Conservation (phyloP, 2,113 vertebrate genomes). For the Psittacus erithacus region DNA sequence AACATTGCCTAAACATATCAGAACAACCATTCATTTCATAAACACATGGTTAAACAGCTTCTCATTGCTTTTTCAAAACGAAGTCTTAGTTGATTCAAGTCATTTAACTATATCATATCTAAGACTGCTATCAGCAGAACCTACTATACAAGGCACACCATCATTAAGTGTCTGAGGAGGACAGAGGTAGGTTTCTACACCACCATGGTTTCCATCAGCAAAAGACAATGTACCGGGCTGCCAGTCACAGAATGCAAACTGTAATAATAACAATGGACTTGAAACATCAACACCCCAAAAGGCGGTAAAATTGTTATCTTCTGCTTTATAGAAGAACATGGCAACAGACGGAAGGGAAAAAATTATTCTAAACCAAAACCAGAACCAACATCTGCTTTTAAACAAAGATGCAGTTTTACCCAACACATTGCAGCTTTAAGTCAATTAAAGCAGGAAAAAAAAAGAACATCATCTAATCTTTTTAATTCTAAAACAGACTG, state of each 20-base stretch:
- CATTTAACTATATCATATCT: background rate
- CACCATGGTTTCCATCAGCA: background rate
- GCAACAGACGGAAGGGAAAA: background rate
- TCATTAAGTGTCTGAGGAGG: background rate
- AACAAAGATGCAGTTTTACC: background rate
- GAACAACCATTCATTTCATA: background rate
- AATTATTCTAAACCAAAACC: background rate
- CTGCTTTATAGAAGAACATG: background rate
- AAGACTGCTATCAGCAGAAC: background rate
- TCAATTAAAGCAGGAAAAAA: background rate
- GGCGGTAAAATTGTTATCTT: background rate
- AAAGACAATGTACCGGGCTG: background rate
- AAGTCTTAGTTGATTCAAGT: background rate
- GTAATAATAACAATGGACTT: background rate
- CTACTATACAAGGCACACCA: background rate
- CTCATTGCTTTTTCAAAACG: background rate
- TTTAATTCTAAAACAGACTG: background rate
- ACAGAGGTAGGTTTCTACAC: background rate
- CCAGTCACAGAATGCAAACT: background rate
- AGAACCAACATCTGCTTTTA: background rate
- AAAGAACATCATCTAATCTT: background rate
- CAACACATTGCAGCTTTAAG: background rate
- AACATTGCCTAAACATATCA: background rate
- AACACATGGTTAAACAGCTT: background rate
- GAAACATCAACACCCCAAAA: background rate